A percentile compares a stretch with the other conserved stretches of the same genome.
Conservation (phyloP, 64 coral and sea anemone genomes). For the Montipora sp. region DNA sequence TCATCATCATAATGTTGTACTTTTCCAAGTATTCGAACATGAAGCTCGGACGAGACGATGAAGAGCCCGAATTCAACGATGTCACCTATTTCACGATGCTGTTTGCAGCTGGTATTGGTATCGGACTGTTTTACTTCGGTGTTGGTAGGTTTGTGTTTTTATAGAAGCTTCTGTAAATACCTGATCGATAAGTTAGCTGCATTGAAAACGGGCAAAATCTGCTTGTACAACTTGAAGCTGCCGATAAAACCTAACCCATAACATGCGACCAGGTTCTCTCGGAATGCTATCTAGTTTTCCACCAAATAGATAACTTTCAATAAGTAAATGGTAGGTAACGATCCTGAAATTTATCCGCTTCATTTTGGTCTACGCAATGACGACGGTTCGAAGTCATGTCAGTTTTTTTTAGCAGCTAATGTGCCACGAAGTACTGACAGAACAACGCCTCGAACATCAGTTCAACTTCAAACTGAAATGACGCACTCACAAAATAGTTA, state of each 20-base stretch:
- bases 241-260: too few relatives aligned
- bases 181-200: background rate
- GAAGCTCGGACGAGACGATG: slow-evolving; percentile 46
- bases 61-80: slow-evolving; percentile 39
- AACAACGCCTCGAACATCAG: background rate
- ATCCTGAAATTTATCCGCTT: too few relatives aligned
- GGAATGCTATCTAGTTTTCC: too few relatives aligned
- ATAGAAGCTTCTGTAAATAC: too few relatives aligned
- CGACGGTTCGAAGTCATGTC: too few relatives aligned
- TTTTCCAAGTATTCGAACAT: slow-evolving; percentile 54
- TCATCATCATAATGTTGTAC: slow-evolving; percentile 30
- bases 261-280: background rate
- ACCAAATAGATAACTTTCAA: too few relatives aligned
- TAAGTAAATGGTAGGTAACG: too few relatives aligned
- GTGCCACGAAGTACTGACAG: too few relatives aligned
- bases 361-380: too few relatives aligned
- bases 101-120: slow-evolving; percentile 57
- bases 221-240: background rate
- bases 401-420: too few relatives aligned
- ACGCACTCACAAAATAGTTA: background rate
- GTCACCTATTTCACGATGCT: slow-evolving; percentile 46
- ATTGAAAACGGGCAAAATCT: background rate
- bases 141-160: slow-evolving; percentile 20
- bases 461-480: background rate
- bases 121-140: slow-evolving; percentile 49